Conservation (phyloP, 1,140 invertebrate genomes). For the Dendroctonus ponderosae region DNA sequence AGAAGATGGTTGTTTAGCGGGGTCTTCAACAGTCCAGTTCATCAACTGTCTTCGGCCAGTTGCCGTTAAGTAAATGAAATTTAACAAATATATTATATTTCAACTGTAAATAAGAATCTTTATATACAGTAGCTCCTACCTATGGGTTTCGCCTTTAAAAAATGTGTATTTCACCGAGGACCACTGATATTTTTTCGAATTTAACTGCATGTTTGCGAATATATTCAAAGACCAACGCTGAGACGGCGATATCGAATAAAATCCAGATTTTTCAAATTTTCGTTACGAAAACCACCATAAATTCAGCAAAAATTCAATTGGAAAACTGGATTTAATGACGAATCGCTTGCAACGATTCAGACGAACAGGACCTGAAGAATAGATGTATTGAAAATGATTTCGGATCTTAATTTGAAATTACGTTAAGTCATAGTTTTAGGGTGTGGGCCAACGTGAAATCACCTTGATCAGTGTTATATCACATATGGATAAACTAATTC, state of each 20-base stretch:
- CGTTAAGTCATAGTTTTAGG: conserved; percentile 19
- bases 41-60: no score
- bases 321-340: no score
- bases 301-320: no score
- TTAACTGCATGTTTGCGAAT: background rate
- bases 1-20: no score
- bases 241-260: no score
- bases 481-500: conserved; percentile 33
- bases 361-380: no score
- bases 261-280: no score
- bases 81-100: conserved; percentile 31
- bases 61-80: conserved; percentile 2
- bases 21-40: no score
- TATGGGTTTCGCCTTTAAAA: conserved; percentile 32
- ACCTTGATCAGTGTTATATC: conserved; percentile 32
- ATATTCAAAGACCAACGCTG: background rate
- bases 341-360: no score
- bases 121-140: conserved; percentile 32
- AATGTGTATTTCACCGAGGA: conserved; percentile 27
- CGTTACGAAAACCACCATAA: no score
- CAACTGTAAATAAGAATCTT: conserved; percentile 34
- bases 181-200: conserved; percentile 7
- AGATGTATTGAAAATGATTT: no score
- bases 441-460: conserved; percentile 31
- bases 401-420: background rate